Percentiles rank a stretch among this genome's conserved stretches.
Evolutionary conservation across 2,797 vertebrate genomes (phyloP).

Genomic region (Trematomus bernacchii): DNA sequence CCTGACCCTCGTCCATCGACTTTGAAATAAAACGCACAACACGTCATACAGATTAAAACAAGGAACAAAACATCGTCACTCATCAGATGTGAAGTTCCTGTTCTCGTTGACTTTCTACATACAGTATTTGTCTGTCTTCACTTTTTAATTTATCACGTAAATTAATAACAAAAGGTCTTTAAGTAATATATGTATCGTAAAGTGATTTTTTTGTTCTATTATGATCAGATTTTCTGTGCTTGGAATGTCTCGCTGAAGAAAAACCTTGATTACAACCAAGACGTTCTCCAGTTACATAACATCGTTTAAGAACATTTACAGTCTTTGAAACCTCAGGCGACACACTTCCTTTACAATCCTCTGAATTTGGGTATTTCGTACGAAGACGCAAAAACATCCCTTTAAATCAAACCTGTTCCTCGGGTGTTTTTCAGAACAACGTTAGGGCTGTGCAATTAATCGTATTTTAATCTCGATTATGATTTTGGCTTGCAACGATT

Average conservation of each 20-base stretch:
- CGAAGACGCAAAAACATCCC: constrained; percentile 42
- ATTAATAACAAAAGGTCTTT: no score
- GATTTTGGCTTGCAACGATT: no score
- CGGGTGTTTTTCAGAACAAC: background rate
- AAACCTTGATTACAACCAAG: constrained; percentile 20
- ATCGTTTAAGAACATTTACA: background rate
- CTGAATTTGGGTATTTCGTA: background rate
- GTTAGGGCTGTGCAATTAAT: no score
- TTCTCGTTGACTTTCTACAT: background rate
- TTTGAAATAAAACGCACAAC: no score
- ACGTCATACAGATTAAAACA: no score
- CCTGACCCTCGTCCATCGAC: no score
- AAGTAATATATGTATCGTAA: no score
- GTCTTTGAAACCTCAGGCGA: no score
- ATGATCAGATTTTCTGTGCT: background rate
- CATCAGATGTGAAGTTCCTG: background rate
- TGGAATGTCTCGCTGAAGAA: constrained; percentile 51
- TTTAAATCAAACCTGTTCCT: constrained; percentile 38
- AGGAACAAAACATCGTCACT: constrained; percentile 1
- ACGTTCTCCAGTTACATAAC: constrained; percentile 6
- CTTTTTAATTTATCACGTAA: no score
- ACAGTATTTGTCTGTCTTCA: no score
- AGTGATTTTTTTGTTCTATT: no score
- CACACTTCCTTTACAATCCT: constrained; percentile 37
- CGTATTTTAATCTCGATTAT: no score